A percentile compares a stretch with the other conserved stretches of the same genome.
phyloP scores from a whole-genome alignment of 2,113 vertebrate genomes.

The Brienomyrus longianalis region DNA sequence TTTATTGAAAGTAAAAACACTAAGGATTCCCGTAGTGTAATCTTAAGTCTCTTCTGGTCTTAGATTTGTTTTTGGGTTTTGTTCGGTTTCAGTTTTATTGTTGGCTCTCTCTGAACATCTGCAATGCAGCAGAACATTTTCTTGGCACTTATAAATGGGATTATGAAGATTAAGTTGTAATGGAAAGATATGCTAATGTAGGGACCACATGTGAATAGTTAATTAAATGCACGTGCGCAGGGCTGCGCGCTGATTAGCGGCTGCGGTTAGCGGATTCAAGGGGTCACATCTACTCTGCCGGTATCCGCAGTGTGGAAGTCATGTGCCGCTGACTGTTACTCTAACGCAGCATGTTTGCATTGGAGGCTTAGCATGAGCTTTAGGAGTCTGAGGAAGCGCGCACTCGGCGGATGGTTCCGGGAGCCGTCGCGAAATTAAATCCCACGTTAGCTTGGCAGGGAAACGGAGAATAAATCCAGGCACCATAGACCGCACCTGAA shows the following conservation, averaged over 20 bases:
- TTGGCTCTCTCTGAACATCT: neutral
- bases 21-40: neutral
- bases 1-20: neutral
- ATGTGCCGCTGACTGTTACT: neutral
- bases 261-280: constrained; percentile 4
- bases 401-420: neutral
- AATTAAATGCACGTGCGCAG: constrained; percentile 19
- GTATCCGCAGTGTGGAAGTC: neutral
- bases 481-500: neutral
- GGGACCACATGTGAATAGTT: neutral
- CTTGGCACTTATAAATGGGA: neutral
- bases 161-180: constrained; percentile 15
- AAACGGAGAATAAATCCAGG: neutral
- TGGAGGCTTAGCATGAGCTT: neutral
- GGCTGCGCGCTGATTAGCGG: neutral
- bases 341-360: neutral
- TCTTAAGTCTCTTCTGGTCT: neutral
- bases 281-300: neutral
- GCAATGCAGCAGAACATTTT: constrained; percentile 15
- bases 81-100: neutral
- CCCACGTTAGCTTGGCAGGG: neutral
- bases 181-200: neutral
- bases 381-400: neutral
- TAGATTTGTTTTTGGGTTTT: neutral
- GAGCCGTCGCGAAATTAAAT: neutral